A percentile compares a stretch with the other conserved stretches of the same genome.
Evolutionary conservation across 2,113 vertebrate genomes (phyloP).

Genomic region (Chunga burmeisteri): DNA sequence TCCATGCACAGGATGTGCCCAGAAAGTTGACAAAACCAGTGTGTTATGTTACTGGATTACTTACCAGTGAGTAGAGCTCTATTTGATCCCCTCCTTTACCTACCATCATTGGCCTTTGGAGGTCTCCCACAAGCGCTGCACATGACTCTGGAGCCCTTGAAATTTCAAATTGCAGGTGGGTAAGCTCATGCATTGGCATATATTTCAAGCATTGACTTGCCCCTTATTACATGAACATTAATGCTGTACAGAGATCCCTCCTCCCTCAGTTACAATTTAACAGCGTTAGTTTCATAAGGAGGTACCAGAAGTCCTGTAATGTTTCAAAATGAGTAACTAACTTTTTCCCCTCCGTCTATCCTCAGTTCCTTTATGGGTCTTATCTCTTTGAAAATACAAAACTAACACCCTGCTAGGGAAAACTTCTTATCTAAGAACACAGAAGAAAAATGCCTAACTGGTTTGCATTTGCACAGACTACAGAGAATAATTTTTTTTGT

Average conservation of each 20-base stretch:
- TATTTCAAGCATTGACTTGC: conserved; percentile 58
- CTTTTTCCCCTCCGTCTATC: rapidly evolving
- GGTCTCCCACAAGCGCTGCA: conserved; percentile 6
- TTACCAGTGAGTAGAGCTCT: background rate
- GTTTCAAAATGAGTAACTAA: background rate
- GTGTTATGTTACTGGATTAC: background rate
- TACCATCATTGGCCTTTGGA: background rate
- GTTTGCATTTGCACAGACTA: background rate
- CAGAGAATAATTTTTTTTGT: background rate
- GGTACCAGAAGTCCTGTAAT: background rate
- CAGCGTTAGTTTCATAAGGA: background rate
- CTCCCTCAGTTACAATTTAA: background rate
- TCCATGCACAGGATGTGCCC: background rate
- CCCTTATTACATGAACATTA: conserved; percentile 16
- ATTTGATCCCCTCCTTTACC: conserved; percentile 15
- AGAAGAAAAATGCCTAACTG: background rate
- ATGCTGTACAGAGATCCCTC: background rate
- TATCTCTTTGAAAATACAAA: background rate
- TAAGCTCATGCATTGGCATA: conserved; percentile 52
- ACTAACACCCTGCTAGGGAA: background rate
- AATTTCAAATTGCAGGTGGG: conserved; percentile 56
- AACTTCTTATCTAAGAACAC: background rate
- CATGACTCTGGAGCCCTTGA: conserved; percentile 37
- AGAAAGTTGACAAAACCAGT: background rate
- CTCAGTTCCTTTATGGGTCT: background rate